A percentile compares a stretch with the other conserved stretches of the same genome.
Conservation (phyloP, 2,888 invertebrate species). For the Megastigmus dorsalis region DNA sequence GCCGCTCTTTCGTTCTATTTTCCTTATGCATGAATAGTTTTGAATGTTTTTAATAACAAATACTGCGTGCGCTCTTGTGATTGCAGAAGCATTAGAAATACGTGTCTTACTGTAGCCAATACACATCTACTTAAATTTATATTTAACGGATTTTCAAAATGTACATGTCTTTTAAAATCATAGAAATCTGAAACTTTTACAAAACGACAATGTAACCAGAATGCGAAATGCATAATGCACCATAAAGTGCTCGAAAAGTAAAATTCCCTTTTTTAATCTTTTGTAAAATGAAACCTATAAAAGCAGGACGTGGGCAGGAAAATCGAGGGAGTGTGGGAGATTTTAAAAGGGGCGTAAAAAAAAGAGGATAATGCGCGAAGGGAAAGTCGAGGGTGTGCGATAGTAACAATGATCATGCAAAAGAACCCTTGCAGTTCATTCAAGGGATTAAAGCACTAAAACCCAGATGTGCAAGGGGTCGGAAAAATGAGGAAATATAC, state of each 20-base stretch:
- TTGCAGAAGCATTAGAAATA: no score
- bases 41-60: background rate
- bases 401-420: constrained; percentile 18
- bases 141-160: no score
- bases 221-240: no score
- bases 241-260: no score
- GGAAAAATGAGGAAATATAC: background rate
- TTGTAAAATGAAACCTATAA: constrained; percentile 1
- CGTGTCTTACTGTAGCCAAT: no score
- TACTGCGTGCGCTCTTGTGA: background rate
- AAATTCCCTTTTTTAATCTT: constrained; percentile 15
- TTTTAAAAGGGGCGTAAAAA: background rate
- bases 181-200: no score
- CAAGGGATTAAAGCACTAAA: constrained; percentile 30
- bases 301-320: background rate
- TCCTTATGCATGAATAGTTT: no score
- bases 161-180: no score
- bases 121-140: no score
- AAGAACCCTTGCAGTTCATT: constrained; percentile 2
- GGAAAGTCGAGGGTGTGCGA: background rate
- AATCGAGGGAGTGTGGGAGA: background rate
- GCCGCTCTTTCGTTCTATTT: background rate
- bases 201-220: no score
- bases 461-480: background rate
- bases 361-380: background rate